phyloP scores from a whole-genome alignment of 2,113 vertebrate genomes.

The Pollimyrus isidori region DNA sequence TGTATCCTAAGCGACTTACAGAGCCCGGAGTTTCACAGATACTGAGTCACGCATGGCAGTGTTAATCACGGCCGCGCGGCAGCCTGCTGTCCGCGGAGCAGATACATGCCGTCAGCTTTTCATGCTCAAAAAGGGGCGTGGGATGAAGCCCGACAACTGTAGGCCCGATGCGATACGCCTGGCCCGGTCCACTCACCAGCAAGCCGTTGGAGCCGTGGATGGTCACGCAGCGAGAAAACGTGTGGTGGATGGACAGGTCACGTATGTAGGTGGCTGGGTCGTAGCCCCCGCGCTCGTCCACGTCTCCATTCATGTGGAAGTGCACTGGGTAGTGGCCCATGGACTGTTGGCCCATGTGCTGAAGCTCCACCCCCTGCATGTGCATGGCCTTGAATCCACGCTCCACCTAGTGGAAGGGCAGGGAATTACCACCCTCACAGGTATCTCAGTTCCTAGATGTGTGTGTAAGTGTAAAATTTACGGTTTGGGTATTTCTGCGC shows the following conservation, averaged over 20 bases:
- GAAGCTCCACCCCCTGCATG: slow-evolving; percentile 79
- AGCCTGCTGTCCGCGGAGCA: background rate
- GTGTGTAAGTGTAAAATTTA: background rate
- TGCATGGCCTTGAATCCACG: slow-evolving; percentile 76
- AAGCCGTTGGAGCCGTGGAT: slow-evolving; percentile 87
- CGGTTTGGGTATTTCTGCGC: background rate
- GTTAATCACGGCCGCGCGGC: background rate
- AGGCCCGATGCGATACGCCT: background rate
- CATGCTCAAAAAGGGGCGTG: background rate
- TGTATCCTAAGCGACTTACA: background rate
- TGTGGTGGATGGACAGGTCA: slow-evolving; percentile 82
- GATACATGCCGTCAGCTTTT: background rate
- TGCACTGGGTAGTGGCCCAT: slow-evolving; percentile 96
- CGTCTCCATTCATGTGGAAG: slow-evolving; percentile 88
- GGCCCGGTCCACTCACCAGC: slow-evolving; percentile 67
- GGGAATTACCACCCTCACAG: background rate
- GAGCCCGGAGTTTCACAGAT: background rate
- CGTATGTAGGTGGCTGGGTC: slow-evolving; percentile 73
- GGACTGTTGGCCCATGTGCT: slow-evolving; percentile 90
- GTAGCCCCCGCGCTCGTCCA: slow-evolving; percentile 85
- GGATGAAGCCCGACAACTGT: background rate
- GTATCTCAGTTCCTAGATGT: background rate
- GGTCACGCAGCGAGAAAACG: slow-evolving; percentile 89
- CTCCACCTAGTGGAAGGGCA: slow-evolving; percentile 63
- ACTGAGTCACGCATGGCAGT: background rate